Percentiles rank a stretch among this genome's conserved stretches.
These are phyloP conservation scores for Neotoxoptera formosana DNA, from an alignment of 1,140 invertebrate species.

Conservation along the genomic window DNA sequence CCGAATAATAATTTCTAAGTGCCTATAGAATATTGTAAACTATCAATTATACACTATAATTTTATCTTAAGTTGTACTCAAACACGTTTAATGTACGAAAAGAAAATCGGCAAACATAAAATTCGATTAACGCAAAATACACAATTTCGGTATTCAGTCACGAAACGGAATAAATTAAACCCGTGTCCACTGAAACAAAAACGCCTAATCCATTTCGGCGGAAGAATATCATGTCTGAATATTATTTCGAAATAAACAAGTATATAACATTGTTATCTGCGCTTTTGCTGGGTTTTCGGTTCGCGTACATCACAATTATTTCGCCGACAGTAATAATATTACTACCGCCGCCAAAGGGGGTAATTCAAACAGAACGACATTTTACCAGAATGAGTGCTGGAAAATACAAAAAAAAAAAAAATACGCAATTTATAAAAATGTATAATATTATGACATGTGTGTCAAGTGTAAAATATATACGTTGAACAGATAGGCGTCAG, in stretches of 20 bases:
- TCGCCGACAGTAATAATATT: not conserved
- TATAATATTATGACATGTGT: not conserved
- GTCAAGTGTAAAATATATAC: not conserved
- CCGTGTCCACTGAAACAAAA: not conserved
- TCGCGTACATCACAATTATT: not conserved
- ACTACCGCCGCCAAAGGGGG: not conserved
- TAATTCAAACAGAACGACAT: not conserved
- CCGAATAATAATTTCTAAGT: not conserved
- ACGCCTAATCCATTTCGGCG: not conserved
- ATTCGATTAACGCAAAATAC: constrained; percentile 7
- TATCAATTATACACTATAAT: not conserved
- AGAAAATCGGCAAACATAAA: not conserved
- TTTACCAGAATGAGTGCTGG: not conserved
- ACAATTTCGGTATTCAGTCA: not conserved
- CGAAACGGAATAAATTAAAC: constrained; percentile 14
- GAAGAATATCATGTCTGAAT: not conserved
- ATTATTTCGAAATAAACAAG: not conserved
- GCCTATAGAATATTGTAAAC: not conserved
- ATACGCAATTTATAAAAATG: not conserved
- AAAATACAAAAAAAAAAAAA: not conserved
- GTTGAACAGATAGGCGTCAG: not conserved
- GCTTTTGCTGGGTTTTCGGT: not conserved
- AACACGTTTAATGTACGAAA: not conserved
- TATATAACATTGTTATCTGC: not conserved
- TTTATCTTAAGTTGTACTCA: not conserved